Evolutionary conservation across 1,140 invertebrate genomes (phyloP).

Genomic region (Pinna nobilis): DNA sequence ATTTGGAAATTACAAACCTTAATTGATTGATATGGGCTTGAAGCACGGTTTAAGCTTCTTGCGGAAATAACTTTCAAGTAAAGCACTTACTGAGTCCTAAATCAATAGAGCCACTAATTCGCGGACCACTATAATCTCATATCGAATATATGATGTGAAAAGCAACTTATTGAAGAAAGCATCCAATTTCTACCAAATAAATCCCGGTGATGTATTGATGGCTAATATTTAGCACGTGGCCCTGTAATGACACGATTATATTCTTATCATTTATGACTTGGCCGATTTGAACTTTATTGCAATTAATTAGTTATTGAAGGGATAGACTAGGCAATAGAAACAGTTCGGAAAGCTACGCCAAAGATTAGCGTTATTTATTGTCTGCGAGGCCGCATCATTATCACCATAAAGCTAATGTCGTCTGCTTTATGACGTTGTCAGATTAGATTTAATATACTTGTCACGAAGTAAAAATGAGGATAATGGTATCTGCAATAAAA

Average conservation of each 20-base stretch:
- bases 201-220: conserved; percentile 26
- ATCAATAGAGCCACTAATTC: conserved; percentile 43
- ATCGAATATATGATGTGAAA: conserved; percentile 48
- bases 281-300: conserved; percentile 29
- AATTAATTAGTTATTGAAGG: conserved; percentile 22
- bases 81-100: conserved; percentile 16
- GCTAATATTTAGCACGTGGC: conserved; percentile 34
- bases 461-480: too few relatives aligned
- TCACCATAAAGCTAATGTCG: too few relatives aligned
- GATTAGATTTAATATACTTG: too few relatives aligned
- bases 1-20: conserved; percentile 39
- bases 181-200: conserved; percentile 26
- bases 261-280: conserved; percentile 28
- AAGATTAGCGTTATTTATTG: conserved; percentile 23
- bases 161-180: conserved; percentile 31
- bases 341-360: not conserved
- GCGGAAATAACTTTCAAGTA: conserved; percentile 44
- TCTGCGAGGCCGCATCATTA: too few relatives aligned
- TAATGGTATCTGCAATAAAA: too few relatives aligned
- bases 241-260: conserved; percentile 7
- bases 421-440: too few relatives aligned
- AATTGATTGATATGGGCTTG: conserved; percentile 45
- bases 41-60: conserved; percentile 40
- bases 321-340: conserved; percentile 13
- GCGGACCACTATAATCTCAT: conserved; percentile 40